Conservation (phyloP, 2,797 vertebrate species). For the Poeciliopsis presidionis region DNA sequence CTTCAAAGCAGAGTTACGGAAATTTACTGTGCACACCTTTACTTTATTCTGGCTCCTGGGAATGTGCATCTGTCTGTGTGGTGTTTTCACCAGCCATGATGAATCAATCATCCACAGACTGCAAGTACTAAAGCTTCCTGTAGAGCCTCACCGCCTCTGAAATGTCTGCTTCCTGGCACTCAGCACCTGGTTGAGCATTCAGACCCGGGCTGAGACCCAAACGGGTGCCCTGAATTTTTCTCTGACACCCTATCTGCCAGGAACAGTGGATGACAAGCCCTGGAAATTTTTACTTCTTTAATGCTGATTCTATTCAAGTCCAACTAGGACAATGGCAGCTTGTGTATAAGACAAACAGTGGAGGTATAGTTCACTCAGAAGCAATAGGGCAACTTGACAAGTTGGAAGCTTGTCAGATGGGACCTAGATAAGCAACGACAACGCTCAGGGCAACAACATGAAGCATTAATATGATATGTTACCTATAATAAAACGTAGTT, state of each 20-base stretch:
- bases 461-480: neutral
- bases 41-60: constrained; percentile 16
- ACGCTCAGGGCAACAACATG: neutral
- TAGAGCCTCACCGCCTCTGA: constrained; percentile 18
- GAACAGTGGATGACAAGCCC: constrained; percentile 49
- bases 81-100: constrained; percentile 26
- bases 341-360: constrained; percentile 31
- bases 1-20: constrained; percentile 26
- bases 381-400: constrained; percentile 15
- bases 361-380: neutral
- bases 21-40: constrained; percentile 17
- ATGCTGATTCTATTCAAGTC: constrained; percentile 53
- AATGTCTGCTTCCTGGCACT: constrained; percentile 50
- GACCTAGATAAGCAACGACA: constrained; percentile 24
- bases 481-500: neutral
- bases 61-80: constrained; percentile 33
- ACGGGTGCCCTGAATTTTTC: constrained; percentile 60
- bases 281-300: constrained; percentile 67
- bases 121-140: constrained; percentile 28
- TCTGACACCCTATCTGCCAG: constrained; percentile 57
- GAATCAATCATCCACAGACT: constrained; percentile 47
- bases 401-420: constrained; percentile 1
- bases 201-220: constrained; percentile 43
- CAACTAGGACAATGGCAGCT: constrained; percentile 54
- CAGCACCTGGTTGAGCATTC: constrained; percentile 31